Conservation (phyloP, 2,888 invertebrate species). For the Drosophila acutilabella region DNA sequence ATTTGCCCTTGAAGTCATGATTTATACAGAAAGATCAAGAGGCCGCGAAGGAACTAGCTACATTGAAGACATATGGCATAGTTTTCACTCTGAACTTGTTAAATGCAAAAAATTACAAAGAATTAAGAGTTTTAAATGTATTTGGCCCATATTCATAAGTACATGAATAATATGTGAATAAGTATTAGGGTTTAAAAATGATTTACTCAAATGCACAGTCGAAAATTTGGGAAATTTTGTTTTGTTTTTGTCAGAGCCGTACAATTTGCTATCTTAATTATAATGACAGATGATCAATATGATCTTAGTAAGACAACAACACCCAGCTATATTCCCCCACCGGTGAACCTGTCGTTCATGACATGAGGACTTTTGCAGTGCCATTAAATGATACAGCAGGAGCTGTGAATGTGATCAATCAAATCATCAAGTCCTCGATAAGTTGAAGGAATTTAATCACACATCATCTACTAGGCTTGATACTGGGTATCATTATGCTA, state of each 20-base stretch:
- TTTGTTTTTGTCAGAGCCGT: neutral
- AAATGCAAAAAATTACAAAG: slow-evolving; percentile 2
- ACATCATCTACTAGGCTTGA: too few relatives aligned
- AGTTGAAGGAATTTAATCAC: too few relatives aligned
- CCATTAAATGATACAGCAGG: too few relatives aligned
- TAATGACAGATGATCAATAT: too few relatives aligned
- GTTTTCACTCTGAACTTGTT: slow-evolving; percentile 2
- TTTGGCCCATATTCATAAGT: slow-evolving; percentile 27
- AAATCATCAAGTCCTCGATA: too few relatives aligned
- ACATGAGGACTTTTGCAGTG: too few relatives aligned
- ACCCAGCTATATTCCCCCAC: too few relatives aligned
- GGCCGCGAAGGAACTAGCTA: slow-evolving; percentile 12
- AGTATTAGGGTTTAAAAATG: neutral
- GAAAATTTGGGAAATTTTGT: neutral
- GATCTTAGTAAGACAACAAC: too few relatives aligned
- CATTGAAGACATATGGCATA: slow-evolving; percentile 31
- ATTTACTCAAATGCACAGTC: slow-evolving; percentile 10
- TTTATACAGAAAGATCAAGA: neutral
- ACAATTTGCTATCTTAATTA: slow-evolving; percentile 21
- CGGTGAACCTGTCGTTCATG: too few relatives aligned
- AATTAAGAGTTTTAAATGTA: neutral
- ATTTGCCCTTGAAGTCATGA: neutral
- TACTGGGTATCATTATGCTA: too few relatives aligned
- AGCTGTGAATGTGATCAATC: too few relatives aligned
- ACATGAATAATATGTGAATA: slow-evolving; percentile 20